Evolutionary conservation across 2,113 vertebrate species (phyloP), one percentile per base, ranked within the genome.

Genomic region (Scartelaos histophorus): DNA sequence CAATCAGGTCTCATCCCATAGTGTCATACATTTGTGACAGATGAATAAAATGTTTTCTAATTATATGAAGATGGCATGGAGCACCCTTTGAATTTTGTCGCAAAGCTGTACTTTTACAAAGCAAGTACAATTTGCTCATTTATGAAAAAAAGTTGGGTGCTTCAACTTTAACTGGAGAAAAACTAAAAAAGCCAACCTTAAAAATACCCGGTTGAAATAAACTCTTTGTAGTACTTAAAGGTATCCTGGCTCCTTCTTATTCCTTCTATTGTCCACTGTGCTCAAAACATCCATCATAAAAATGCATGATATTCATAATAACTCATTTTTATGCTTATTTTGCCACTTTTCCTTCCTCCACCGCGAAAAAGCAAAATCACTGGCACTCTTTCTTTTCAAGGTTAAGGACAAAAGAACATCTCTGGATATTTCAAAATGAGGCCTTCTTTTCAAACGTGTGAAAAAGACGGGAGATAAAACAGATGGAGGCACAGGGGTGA

Each of bases 401-500:
- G 21, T 3, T 19, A 10, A 35, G 25, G 35, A 76, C 46, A 68
- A 77, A 67, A 72, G 45, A 51, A 75, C 53, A 47, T 29, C 3
- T 45, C 16, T 49, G 15, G 38, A 24, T 65, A 70, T 58, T 7
- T 7, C 6, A 34, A 16, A 56, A 49, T 58, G 5, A 54, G 5
- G 25, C 58, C 6, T 34, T 12, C 2, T 47, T 6, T 7, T 10
- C 9, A 43, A 56, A 43, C 6, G 19, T 60, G 57, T 62, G 53
- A 45, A 54, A 17, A 45, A 46, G 46, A 75, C 7, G 9, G 3
- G 17, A 25, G 47, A 76, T 45, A 9, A 65, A 67, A 54, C 12
- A 69, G 75, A 54, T 78, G 53, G 70, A 66, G 46, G 47, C 54
- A 64, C 56, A 69, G 67, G 80, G 57, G 56, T 73, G 64, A 76